A percentile compares a stretch with the other conserved stretches of the same genome.
phyloP scores from a whole-genome alignment of 2,113 vertebrate genomes.

The Triplophysa dalaica region DNA sequence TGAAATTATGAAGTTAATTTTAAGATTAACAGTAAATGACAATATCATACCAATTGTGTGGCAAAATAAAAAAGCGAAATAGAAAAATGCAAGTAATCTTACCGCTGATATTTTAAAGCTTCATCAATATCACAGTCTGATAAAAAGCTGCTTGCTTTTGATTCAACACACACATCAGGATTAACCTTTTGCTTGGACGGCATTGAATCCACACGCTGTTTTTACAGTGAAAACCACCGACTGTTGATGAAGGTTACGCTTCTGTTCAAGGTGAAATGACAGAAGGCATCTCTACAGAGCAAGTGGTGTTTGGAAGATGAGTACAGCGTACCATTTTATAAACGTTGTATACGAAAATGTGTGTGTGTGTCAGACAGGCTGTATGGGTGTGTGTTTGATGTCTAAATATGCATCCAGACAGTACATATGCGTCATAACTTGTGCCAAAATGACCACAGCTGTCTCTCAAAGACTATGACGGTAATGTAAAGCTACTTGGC shows the following conservation, averaged over 20 bases:
- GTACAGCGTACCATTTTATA: conserved; percentile 12
- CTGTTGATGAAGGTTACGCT: conserved; percentile 1
- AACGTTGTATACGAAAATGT: neutral
- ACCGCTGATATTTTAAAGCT: neutral
- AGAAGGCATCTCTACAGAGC: neutral
- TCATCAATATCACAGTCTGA: conserved; percentile 1
- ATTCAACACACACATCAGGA: conserved; percentile 28
- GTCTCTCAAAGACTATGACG: neutral
- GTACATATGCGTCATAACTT: conserved; percentile 22
- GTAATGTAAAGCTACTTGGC: neutral
- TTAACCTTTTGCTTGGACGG: conserved; percentile 37
- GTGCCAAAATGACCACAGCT: conserved; percentile 7
- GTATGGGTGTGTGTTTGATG: conserved; percentile 37
- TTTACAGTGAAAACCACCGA: conserved; percentile 12
- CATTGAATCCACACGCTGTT: conserved; percentile 6
- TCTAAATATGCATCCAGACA: conserved; percentile 51
- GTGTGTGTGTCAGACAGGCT: conserved; percentile 1
- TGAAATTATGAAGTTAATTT: too few species aligned
- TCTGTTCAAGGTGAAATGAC: conserved; percentile 11
- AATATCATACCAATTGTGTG: neutral
- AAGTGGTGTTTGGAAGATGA: neutral
- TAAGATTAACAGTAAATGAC: neutral
- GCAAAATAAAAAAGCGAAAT: too few species aligned
- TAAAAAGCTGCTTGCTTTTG: conserved; percentile 31
- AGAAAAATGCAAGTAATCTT: neutral